Conservation (phyloP, 1,140 invertebrate species). For the Cepaea nemoralis region DNA sequence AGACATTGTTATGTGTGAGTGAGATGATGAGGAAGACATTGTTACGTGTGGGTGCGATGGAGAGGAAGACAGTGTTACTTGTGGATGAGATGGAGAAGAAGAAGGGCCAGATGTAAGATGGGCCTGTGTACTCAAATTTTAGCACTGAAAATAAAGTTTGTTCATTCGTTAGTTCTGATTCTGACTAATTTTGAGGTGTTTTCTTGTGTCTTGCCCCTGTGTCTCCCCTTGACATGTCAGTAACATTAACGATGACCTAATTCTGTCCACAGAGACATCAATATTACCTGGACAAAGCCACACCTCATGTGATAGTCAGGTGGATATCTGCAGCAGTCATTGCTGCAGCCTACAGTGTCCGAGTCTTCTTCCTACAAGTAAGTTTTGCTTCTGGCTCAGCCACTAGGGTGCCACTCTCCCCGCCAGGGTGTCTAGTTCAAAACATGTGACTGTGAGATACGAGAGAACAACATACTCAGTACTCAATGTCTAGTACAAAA, state of each 20-base stretch:
- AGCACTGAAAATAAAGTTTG: not conserved
- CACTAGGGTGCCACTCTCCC: too few species aligned
- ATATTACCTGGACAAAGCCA: slow-evolving; percentile 59
- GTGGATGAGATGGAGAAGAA: not conserved
- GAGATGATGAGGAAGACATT: too few species aligned
- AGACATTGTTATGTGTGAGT: too few species aligned
- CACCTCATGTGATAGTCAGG: slow-evolving; percentile 55
- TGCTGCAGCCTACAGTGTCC: slow-evolving; percentile 52
- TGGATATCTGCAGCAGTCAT: slow-evolving; percentile 54
- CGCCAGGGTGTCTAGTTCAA: too few species aligned
- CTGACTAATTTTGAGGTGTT: not conserved
- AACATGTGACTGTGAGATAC: too few species aligned
- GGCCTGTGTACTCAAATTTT: not conserved
- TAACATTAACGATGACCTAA: not conserved
- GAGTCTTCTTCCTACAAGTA: slow-evolving; percentile 65
- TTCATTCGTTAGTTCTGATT: not conserved
- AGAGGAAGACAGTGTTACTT: too few species aligned
- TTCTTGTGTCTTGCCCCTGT: not conserved
- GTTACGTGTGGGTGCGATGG: too few species aligned
- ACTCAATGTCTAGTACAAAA: too few species aligned
- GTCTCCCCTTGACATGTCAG: not conserved
- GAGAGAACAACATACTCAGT: too few species aligned
- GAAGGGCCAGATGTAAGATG: not conserved
- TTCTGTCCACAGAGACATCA: slow-evolving; percentile 57
- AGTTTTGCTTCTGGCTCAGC: slow-evolving; percentile 14